phyloP scores from a whole-genome alignment of 2,113 vertebrate genomes.

The Scalopus aquaticus region DNA sequence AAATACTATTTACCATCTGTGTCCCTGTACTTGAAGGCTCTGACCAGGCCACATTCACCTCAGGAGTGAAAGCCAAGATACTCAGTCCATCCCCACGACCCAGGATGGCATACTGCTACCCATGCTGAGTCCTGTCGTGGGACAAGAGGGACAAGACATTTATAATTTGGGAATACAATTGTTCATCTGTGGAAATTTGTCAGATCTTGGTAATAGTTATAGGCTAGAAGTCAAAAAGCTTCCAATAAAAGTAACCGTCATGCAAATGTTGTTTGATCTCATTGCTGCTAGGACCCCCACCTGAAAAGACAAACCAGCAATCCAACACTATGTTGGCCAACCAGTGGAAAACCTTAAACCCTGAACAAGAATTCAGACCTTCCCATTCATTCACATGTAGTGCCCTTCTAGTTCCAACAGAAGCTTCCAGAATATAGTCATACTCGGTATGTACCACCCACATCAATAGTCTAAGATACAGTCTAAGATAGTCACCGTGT shows the following conservation, averaged over 20 bases:
- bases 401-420: not conserved
- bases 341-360: not conserved
- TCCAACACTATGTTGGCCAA: not conserved
- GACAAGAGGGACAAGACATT: not conserved
- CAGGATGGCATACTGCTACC: too few relatives aligned
- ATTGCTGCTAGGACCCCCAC: not conserved
- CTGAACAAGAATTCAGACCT: not conserved
- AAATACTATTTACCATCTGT: not conserved
- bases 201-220: not conserved
- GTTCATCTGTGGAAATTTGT: not conserved
- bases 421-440: not conserved
- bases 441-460: not conserved
- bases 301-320: not conserved
- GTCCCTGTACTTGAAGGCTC: not conserved
- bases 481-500: not conserved
- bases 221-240: not conserved
- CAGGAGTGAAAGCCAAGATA: not conserved
- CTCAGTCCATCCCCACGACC: not conserved
- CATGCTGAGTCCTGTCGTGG: not conserved
- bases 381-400: not conserved
- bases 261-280: not conserved
- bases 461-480: not conserved
- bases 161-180: not conserved
- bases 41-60: not conserved
- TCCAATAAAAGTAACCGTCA: not conserved